Evolutionary conservation across 2,888 invertebrate genomes (phyloP).

Genomic region (Metallyticus violacea): DNA sequence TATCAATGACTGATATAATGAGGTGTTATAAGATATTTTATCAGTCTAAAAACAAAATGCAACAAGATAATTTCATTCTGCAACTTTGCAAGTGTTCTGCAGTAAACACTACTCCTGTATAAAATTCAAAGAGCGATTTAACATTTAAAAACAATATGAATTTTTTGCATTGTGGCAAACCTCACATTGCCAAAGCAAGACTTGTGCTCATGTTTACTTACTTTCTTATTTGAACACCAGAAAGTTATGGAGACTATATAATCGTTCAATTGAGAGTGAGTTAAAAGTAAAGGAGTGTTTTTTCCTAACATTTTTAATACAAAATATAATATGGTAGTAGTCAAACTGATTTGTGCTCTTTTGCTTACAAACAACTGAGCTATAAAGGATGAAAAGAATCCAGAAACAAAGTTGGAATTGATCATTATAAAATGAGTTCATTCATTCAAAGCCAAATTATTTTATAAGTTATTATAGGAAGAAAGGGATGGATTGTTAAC

Average conservation of each 20-base stretch:
- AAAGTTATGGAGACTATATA: background rate
- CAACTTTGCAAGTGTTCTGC: too few relatives aligned
- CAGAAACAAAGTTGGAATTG: background rate
- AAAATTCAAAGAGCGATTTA: too few relatives aligned
- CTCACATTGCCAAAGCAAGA: background rate
- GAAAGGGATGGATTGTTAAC: background rate
- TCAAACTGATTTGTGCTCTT: background rate
- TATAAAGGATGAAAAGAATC: background rate
- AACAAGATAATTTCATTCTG: too few relatives aligned
- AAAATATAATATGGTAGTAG: background rate
- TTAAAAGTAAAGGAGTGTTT: background rate
- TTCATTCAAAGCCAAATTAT: background rate
- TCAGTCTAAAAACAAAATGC: too few relatives aligned
- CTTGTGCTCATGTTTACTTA: background rate
- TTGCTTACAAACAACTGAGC: background rate
- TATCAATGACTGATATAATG: too few relatives aligned
- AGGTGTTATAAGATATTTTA: too few relatives aligned
- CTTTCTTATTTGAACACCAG: background rate
- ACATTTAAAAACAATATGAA: too few relatives aligned
- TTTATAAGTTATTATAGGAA: slow-evolving; percentile 7
- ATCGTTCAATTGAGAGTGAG: background rate
- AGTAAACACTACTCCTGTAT: too few relatives aligned
- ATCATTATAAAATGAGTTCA: background rate
- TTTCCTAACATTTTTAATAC: background rate
- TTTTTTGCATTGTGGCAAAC: background rate